Evolutionary conservation across 2,888 invertebrate genomes (phyloP), one percentile per base, ranked within the genome.

Genomic region (Yponomeuta cagnagella): DNA sequence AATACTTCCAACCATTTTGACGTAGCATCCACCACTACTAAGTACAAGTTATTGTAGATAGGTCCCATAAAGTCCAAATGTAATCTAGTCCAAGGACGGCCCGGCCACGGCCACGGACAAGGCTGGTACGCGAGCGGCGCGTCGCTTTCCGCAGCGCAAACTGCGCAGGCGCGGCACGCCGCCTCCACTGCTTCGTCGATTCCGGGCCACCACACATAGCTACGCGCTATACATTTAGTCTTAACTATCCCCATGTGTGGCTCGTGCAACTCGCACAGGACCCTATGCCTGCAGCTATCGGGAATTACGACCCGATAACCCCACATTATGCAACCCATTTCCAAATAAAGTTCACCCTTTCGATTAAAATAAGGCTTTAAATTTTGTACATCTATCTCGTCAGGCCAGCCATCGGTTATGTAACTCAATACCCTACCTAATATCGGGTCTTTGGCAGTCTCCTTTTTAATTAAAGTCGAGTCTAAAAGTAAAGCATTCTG

Each of bases 111-210:
- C 68, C 12, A n/a, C n/a, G 48, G n/a, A n/a, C 31, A n/a, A 2
- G 66, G 9, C 66, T 9, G 30, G 30, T 31, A 0, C 23, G 23
- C 23, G 23, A 23, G 23, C 23, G 23, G 23, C 23, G 23, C 23
- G 23, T 23, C 23, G 23, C 23, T 23, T 23, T 23, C 23, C 23
- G 23, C 23, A 23, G 23, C 23, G 23, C 23, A 23, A 23, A 23
- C 23, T 23, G 23, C 23, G 23, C 74, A 72, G 10, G 73, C 74
- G 0, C 12, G 31, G n/a, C n/a, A n/a, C n/a, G n/a, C n/a, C n/a
- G n/a, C n/a, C n/a, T n/a, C n/a, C n/a, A n/a, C n/a, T n/a, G n/a
- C n/a, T n/a, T n/a, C n/a, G n/a, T n/a, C n/a, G n/a, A n/a, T n/a
- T n/a, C n/a, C n/a, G n/a, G n/a, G n/a, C n/a, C n/a, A n/a, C n/a